Conservation (phyloP, 2,113 vertebrate genomes). For the Propithecus coquereli region DNA sequence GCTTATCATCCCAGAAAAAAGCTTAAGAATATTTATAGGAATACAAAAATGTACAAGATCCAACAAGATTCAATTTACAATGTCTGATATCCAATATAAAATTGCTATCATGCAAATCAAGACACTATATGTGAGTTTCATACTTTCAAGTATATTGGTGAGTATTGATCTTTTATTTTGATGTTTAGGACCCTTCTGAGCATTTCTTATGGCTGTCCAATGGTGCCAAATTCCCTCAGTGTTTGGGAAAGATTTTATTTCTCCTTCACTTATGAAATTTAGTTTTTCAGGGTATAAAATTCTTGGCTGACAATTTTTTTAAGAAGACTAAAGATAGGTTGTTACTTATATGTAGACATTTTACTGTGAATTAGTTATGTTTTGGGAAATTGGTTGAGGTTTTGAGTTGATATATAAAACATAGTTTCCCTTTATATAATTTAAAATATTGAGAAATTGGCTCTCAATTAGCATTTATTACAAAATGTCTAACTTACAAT, state of each 20-base stretch:
- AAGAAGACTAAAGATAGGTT: background rate
- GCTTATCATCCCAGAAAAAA: background rate
- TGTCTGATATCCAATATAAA: background rate
- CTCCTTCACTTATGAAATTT: too few species aligned
- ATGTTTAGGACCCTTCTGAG: too few species aligned
- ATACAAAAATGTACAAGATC: background rate
- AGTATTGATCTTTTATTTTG: too few species aligned
- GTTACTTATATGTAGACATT: background rate
- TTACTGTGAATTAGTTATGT: background rate
- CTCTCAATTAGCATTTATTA: background rate
- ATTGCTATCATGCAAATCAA: background rate
- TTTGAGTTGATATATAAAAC: background rate
- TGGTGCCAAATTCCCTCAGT: too few species aligned
- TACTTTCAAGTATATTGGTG: too few species aligned
- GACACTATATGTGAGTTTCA: background rate
- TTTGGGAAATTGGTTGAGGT: background rate
- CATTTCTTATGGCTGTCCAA: too few species aligned
- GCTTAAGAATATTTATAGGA: background rate
- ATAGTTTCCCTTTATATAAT: background rate
- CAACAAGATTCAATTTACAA: background rate
- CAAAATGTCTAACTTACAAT: background rate
- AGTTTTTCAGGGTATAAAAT: too few species aligned
- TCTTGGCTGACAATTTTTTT: too few species aligned
- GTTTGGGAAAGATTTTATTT: too few species aligned
- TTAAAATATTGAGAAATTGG: slow-evolving; percentile 10